Evolutionary conservation across 1,140 invertebrate species (phyloP), one percentile per base, ranked within the genome.

Genomic region (Rhopalosiphum maidis): DNA sequence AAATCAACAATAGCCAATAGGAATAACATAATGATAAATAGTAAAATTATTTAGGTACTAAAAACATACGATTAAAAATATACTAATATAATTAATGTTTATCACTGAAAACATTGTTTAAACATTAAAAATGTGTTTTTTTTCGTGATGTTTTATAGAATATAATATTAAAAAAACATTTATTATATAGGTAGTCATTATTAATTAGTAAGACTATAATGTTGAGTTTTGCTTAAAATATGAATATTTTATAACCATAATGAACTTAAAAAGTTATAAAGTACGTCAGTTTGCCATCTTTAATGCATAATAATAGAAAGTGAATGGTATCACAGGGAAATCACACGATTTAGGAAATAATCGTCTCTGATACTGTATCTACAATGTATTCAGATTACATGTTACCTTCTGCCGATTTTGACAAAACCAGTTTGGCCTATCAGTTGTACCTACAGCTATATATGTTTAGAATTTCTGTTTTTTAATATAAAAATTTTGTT

Each of bases 291-390:
- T 46, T 87, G 25, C 22, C 46, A 41, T 89, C 8, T 51, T 54
- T 55, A 60, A 68, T 30, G 25, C 30, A 90, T 68, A 9, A 90
- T n/a, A 60, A 43, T 90, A 90, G 89, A 90, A 90, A 90, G 89
- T 43, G 23, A 88, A 43, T 90, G 54, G n/a, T 60, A 35, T n/a
- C 54, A 43, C 30, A 90, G 6, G 41, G 23, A 60, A 90, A 43
- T 68, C 37, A 68, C 1, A 37, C n/a, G 18, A 68, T 43, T 90
- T 68, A n/a, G 25, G 37, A 90, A 90, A 43, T 21, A 0, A 55
- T 68, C 41, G 55, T 68, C 9, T 90, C 25, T 30, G 6, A 60
- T n/a, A 90, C 23, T n/a, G 18, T 88, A 88, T 43, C 11, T 88
- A 54, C n/a, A 41, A 54, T 60, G 88, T 23, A 37, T 90, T 60